Evolutionary conservation across 2,888 invertebrate genomes (phyloP).

Genomic region (Cheilosia soror): DNA sequence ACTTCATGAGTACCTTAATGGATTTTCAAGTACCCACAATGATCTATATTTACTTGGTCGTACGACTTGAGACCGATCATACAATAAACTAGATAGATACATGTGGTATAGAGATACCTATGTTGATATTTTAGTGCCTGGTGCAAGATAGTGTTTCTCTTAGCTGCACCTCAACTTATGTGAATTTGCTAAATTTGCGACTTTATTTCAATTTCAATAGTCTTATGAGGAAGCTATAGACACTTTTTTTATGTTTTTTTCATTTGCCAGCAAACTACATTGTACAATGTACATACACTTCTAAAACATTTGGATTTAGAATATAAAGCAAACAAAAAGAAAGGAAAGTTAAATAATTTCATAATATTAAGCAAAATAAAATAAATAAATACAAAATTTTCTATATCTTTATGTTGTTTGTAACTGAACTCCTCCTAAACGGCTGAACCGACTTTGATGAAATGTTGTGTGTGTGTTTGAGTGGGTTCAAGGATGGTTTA

Average conservation of each 20-base stretch:
- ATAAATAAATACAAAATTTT: too few relatives aligned
- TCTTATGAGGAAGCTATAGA: conserved; percentile 22
- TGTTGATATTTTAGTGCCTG: conserved; percentile 53
- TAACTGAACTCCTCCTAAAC: too few relatives aligned
- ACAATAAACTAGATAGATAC: conserved; percentile 43
- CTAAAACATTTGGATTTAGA: too few relatives aligned
- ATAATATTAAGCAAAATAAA: too few relatives aligned
- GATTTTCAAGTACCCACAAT: conserved; percentile 37
- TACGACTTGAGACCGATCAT: conserved; percentile 42
- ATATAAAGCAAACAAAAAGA: too few relatives aligned
- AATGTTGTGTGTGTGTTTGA: too few relatives aligned
- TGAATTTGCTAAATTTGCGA: conserved; percentile 7
- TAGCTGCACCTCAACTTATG: conserved; percentile 30
- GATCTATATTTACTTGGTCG: conserved; percentile 49
- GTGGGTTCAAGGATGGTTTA: too few relatives aligned
- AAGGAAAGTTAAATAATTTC: too few relatives aligned
- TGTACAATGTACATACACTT: too few relatives aligned
- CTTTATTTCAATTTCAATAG: neutral
- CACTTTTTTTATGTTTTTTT: neutral
- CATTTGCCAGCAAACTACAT: too few relatives aligned
- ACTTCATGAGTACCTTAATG: conserved; percentile 51
- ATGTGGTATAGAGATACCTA: conserved; percentile 13
- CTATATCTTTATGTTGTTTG: too few relatives aligned
- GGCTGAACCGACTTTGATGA: too few relatives aligned
- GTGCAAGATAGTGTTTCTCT: conserved; percentile 6